These are phyloP conservation scores for Lates japonicus DNA, from an alignment of 2,797 vertebrate species.

Conservation along the genomic window DNA sequence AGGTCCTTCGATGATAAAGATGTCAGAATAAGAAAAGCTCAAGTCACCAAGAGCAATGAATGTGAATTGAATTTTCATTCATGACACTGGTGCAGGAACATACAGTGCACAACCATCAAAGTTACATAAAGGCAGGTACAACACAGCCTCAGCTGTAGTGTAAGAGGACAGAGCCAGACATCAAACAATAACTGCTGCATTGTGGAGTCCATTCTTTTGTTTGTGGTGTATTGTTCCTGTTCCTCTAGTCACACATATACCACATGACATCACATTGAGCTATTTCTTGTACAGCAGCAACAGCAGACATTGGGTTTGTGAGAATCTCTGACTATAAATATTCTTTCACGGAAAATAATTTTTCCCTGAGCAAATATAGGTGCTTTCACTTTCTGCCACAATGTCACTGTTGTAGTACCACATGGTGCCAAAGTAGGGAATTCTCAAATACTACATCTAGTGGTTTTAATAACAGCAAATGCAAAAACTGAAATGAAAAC, in stretches of 20 bases:
- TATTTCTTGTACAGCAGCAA: constrained; percentile 10
- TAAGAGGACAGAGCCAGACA: neutral
- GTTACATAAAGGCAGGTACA: constrained; percentile 9
- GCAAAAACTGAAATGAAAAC: neutral
- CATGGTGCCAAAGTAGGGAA: neutral
- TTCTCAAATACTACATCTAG: neutral
- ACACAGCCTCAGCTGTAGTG: neutral
- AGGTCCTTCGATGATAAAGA: constrained; percentile 63
- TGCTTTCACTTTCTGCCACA: neutral
- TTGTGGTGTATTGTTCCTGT: neutral
- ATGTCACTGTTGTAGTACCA: neutral
- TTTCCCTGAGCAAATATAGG: neutral
- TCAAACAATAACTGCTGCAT: neutral
- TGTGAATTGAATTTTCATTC: constrained; percentile 33
- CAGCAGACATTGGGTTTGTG: neutral
- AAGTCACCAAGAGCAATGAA: constrained; percentile 39
- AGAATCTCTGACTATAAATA: constrained; percentile 11
- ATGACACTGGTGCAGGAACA: constrained; percentile 23
- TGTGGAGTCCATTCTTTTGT: neutral
- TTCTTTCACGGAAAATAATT: neutral
- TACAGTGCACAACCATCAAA: constrained; percentile 28
- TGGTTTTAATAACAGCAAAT: neutral
- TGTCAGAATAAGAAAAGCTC: constrained; percentile 56
- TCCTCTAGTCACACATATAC: neutral
- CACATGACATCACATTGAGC: neutral